A percentile compares a stretch with the other conserved stretches of the same genome.
These are phyloP conservation scores for Erythrocercus mccallii DNA, from an alignment of 2,113 vertebrate genomes.

Conservation along the genomic window DNA sequence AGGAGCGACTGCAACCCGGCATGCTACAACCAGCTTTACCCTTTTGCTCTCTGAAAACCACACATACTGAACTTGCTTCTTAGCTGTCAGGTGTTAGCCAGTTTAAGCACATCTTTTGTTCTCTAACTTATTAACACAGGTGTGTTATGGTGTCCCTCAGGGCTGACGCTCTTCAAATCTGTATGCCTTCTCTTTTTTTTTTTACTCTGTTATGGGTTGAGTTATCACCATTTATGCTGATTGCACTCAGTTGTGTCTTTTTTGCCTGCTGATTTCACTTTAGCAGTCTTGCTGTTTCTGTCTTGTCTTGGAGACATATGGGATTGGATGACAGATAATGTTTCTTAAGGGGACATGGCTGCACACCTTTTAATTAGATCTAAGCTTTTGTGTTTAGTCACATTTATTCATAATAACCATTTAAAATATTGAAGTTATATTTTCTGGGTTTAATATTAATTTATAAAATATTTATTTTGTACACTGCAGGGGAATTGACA, in stretches of 20 bases:
- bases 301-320: constrained; percentile 50
- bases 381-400: not conserved
- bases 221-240: constrained; percentile 44
- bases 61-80: not conserved
- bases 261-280: constrained; percentile 59
- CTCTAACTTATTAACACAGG: constrained; percentile 45
- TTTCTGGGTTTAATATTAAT: not conserved
- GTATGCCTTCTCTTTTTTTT: not conserved
- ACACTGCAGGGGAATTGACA: not conserved
- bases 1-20: not conserved
- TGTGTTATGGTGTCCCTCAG: constrained; percentile 52
- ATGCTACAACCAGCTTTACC: not conserved
- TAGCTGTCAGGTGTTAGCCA: constrained; percentile 5
- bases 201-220: constrained; percentile 49
- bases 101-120: constrained; percentile 27
- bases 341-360: constrained; percentile 21
- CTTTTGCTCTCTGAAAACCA: not conserved
- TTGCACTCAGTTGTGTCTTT: constrained; percentile 46
- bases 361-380: constrained; percentile 40
- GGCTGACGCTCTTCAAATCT: constrained; percentile 5
- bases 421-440: not conserved
- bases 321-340: constrained; percentile 29
- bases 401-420: not conserved
- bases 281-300: constrained; percentile 52
- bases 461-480: not conserved